phyloP scores from a whole-genome alignment of 2,888 invertebrate genomes.

The Cantharis rustica region DNA sequence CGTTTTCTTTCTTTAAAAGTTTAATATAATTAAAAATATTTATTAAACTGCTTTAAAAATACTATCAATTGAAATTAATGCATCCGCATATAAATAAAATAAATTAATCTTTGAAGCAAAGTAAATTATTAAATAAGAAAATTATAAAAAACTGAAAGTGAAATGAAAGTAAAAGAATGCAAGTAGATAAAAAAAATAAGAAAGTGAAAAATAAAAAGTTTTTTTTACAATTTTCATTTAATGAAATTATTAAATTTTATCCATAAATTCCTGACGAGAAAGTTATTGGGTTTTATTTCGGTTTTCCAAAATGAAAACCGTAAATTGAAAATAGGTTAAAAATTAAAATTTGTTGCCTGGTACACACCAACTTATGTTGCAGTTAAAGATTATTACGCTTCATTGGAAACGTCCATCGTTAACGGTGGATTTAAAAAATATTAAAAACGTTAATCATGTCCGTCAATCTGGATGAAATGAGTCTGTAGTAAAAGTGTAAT shows the following conservation, averaged over 20 bases:
- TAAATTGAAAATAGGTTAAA: neutral
- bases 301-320: neutral
- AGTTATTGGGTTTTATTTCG: neutral
- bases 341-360: neutral
- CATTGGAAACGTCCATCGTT: neutral
- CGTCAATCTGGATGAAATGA: constrained; percentile 23
- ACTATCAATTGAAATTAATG: too few species aligned
- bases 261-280: neutral
- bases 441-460: constrained; percentile 21
- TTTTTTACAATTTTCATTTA: neutral
- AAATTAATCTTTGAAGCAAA: too few species aligned
- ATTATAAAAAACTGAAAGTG: too few species aligned
- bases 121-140: too few species aligned
- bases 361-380: neutral
- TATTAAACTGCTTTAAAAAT: too few species aligned
- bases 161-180: too few species aligned
- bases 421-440: neutral
- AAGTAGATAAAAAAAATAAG: too few species aligned
- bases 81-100: too few species aligned
- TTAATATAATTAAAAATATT: too few species aligned
- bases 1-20: too few species aligned
- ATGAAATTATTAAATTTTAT: neutral
- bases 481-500: constrained; percentile 36
- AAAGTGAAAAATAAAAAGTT: too few species aligned
- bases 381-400: neutral